Evolutionary conservation across 2,888 invertebrate genomes (phyloP).

Genomic region (Eupelmus urozonus): DNA sequence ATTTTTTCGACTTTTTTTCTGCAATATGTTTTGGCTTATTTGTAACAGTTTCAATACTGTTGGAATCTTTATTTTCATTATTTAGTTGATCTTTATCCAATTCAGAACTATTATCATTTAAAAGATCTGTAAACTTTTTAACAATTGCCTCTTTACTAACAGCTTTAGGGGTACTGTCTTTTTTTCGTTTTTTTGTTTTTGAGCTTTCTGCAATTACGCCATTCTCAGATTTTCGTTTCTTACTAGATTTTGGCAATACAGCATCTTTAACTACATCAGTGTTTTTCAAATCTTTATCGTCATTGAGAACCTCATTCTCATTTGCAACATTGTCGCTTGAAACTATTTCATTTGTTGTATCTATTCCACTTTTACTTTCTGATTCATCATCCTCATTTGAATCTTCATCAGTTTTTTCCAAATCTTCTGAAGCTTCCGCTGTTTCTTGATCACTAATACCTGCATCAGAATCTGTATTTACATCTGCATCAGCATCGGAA

Average conservation of each 20-base stretch:
- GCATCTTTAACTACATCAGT: slow-evolving; percentile 15
- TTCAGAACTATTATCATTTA: slow-evolving; percentile 57
- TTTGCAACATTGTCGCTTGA: no score
- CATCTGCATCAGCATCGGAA: no score
- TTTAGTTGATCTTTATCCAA: not conserved
- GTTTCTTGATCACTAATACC: slow-evolving; percentile 13
- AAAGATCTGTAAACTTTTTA: slow-evolving; percentile 67
- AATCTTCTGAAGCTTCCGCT: not conserved
- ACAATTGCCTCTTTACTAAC: slow-evolving; percentile 68
- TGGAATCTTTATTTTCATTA: no score
- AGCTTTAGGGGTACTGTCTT: slow-evolving; percentile 25
- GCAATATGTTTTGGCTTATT: no score
- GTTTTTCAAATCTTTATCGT: slow-evolving; percentile 21
- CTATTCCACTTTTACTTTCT: not conserved
- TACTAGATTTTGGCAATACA: no score
- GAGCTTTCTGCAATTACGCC: no score
- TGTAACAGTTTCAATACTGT: no score
- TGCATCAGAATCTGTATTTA: not conserved
- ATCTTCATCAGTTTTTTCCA: slow-evolving; percentile 8
- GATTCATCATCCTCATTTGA: not conserved
- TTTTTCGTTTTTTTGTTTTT: slow-evolving; percentile 35
- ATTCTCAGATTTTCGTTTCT: no score
- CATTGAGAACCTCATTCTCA: slow-evolving; percentile 24
- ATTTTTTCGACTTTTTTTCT: no score
- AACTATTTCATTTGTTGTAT: no score